Base-by-base conservation (phyloP, 2,888 invertebrate species). In the Meiosimyza platycephala region DNA sequence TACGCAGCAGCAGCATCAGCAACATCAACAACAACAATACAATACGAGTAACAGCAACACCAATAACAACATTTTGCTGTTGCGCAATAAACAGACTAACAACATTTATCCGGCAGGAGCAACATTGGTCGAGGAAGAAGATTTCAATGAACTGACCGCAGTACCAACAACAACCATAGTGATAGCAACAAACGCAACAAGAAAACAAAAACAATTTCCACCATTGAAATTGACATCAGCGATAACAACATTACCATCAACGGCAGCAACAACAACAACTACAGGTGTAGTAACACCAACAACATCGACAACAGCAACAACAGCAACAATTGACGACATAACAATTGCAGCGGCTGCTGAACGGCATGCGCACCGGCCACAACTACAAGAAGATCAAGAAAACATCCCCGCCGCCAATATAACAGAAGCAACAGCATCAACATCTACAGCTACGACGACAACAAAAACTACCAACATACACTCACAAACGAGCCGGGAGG, bases 61-160 rank as follows among this genome's bases (percentile, higher is more conserved):
- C 55, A 62, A 47, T 16, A 54, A 54, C 33, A 72, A 72, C 62
- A 72, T 64, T 51, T 50, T 73, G 67, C 54, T 60, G 72, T 55
- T 75, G 68, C 76, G 76, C 62, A 73, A 72, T 66, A 77, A 75
- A 71, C 75, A 75, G 69, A 77, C 83, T 83, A 85, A 84, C 81
- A 83, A 78, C 82, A 82, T 84, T 84, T 85, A 80, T 80, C 85
- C 83, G 79, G 80, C 84, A 83, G 84, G 85, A 80, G 84, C 81
- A 76, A 84, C 84, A 75, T 79, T 84, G 78, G 84, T 84, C 75
- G 84, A 84, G 75, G 84, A 84, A 79, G 84, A 84, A 79, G 84
- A 84, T 77, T 84, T 84, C 73, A 84, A 81, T 74, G 81, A 85
- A 80, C 78, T 82, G 78, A 80, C 83, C 66, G 79, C 81, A 63